Conservation (phyloP, 2,888 invertebrate genomes). For the Ophioninae sp. region DNA sequence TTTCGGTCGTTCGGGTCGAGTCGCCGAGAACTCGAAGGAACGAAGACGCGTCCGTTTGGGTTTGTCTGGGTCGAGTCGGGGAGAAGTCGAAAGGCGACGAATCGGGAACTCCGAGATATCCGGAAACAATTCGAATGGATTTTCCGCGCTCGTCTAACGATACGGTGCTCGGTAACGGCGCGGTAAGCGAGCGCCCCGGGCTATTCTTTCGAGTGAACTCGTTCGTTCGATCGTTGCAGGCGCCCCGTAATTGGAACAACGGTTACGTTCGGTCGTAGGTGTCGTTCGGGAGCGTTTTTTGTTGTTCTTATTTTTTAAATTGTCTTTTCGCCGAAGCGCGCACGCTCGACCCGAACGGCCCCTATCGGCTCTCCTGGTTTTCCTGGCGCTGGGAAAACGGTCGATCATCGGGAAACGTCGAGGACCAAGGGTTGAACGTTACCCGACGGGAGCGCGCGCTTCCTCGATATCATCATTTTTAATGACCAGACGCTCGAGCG, state of each 20-base stretch:
- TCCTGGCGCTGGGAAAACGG: neutral
- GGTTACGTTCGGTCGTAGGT: neutral
- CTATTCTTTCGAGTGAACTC: neutral
- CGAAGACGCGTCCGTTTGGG: neutral
- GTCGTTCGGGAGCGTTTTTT: neutral
- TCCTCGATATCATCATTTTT: slow-evolving; percentile 29
- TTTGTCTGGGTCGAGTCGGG: neutral
- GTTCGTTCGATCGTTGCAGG: neutral
- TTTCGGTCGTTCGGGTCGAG: neutral
- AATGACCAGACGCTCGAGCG: slow-evolving; percentile 15
- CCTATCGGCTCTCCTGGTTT: neutral
- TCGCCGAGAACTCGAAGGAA: neutral
- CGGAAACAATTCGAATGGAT: slow-evolving; percentile 43
- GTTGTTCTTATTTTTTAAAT: neutral
- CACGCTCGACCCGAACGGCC: too few species aligned
- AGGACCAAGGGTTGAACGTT: neutral
- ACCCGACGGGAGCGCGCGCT: neutral
- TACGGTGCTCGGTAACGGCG: slow-evolving; percentile 32
- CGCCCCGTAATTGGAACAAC: neutral
- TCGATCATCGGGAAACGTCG: slow-evolving; percentile 12
- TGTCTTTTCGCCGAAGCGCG: neutral
- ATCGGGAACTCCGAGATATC: slow-evolving; percentile 31
- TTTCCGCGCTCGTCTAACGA: slow-evolving; percentile 31
- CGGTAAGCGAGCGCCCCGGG: slow-evolving; percentile 1
- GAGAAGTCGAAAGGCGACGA: slow-evolving; percentile 13